phyloP scores from a whole-genome alignment of 2,797 vertebrate species.

The Serranus cabrilla region DNA sequence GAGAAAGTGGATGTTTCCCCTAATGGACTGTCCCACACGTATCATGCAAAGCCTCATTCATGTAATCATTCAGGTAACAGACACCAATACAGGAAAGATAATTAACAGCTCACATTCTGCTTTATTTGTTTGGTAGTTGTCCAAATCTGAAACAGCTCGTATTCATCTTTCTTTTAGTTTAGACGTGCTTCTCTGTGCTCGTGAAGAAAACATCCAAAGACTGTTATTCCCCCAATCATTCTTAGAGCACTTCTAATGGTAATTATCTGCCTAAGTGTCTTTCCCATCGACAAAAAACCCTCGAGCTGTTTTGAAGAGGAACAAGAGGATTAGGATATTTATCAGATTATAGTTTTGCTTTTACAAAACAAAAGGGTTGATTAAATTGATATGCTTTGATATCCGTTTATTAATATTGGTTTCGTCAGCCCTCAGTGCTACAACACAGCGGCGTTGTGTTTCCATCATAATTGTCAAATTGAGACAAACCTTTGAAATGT shows the following conservation, averaged over 20 bases:
- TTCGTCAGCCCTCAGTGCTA: constrained; percentile 39
- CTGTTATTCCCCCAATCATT: constrained; percentile 10
- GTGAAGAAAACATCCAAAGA: constrained; percentile 17
- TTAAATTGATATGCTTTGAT: constrained; percentile 31
- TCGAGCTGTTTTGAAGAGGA: constrained; percentile 13
- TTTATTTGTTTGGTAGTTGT: constrained; percentile 4
- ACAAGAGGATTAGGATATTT: constrained; percentile 27
- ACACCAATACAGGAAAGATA: constrained; percentile 16
- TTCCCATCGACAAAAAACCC: constrained; percentile 6
- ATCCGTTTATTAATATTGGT: constrained; percentile 26
- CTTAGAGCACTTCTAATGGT: neutral
- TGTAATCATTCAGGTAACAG: constrained; percentile 18
- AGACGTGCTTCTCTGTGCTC: neutral
- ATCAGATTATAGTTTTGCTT: constrained; percentile 28
- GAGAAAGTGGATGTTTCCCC: constrained; percentile 1
- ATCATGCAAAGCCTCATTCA: constrained; percentile 1
- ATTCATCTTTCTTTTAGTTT: neutral
- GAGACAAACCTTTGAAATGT: neutral
- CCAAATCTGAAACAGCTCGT: neutral
- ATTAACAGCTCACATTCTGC: constrained; percentile 8
- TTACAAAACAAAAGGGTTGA: constrained; percentile 24
- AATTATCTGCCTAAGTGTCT: constrained; percentile 27
- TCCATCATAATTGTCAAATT: too few relatives aligned
- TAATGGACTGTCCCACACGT: constrained; percentile 1
- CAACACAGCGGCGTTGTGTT: neutral